Evolutionary conservation across 2,797 vertebrate genomes (phyloP), one percentile per base, ranked within the genome.

Genomic region (Paguma larvata): DNA sequence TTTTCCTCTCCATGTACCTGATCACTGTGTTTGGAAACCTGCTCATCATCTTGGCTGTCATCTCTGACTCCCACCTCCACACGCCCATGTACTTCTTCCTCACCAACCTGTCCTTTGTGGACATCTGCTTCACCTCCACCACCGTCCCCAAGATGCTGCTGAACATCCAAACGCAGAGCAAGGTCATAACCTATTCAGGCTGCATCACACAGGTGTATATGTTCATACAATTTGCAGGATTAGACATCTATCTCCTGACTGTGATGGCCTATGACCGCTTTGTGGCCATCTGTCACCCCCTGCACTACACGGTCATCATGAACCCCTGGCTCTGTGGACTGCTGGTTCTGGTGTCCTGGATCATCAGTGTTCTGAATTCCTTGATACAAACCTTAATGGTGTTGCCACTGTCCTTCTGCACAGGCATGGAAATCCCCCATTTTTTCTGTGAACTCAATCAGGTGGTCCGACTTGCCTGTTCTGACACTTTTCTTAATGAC

Each of bases 231-330:
- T 96, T 89, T 85, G 5, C 0, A 34, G 78, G 0, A 0, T 19
- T 93, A n/a, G 73, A 93, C 0, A 4, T 11, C 5, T 44, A 63
- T 4, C 21, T 96, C 4, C 21, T 95, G 27, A 6, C 65, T 1
- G 21, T 51, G 2, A 95, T 82, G 93, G 67, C 93, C 18, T 96
- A 82, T 82, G 90, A 96, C 59, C 1, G 6, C 0, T 95, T 75
- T 63, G 56, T 95, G 56, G 96, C 90, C 67, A 93, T 95, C 23
- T 89, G 85, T 8, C 51, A 84, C 38, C 67, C 94, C 1, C 23
- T 83, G 25, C 23, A 38, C 12, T 92, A 77, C 15, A 21, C 0
- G 0, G 25, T 70, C 53, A 89, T 44, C 27, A 90, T 95, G 85
- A 91, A 59, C 9, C 38, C 79, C 0, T 0, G 5, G 19, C 8